Evolutionary conservation across 2,888 invertebrate species (phyloP), one percentile per base, ranked within the genome.

Genomic region (Hoplodrina ambigua): DNA sequence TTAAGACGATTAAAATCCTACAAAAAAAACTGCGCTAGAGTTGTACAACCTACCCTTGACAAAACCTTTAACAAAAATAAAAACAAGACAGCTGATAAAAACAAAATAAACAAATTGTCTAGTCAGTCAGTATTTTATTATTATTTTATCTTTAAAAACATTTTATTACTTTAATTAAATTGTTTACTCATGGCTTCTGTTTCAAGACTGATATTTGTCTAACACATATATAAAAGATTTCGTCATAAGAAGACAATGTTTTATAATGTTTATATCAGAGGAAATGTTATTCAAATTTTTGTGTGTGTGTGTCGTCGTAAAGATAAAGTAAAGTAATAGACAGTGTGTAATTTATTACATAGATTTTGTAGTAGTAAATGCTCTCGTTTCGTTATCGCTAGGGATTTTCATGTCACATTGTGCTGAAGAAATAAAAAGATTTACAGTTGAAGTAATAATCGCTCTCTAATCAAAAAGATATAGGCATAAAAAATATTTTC

Each of bases 131-230:
- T 41, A 13, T 41, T 4, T 37, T 76, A 41, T 69, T 46, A 69
- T 56, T 76, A 77, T 61, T 56, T 70, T 77, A 76, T 69, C 55
- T 69, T 44, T 4, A 59, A 69, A 53, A 75, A 69, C 25, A 44
- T 13, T 75, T 72, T 72, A 76, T 59, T 55, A 59, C 69, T 58
- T 59, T 63, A 67, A 84, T 82, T 75, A 75, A 72, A 77, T 64
- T 88, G 78, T 87, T 85, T 81, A 82, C 70, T 68, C 59, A 37
- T 61, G 85, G 78, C 89, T 88, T 87, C 88, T 75, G 88, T 88
- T 87, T 87, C 50, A 67, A 72, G 80, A 73, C 75, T 50, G 46
- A 63, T 83, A 81, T 80, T 84, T 85, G 61, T 74, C 44, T 69
- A 78, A 76, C 78, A 82, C 59, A 81, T 67, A 76, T 80, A 72